Base-by-base conservation (phyloP, 2,113 vertebrate genomes). In the Scatophagus argus region DNA sequence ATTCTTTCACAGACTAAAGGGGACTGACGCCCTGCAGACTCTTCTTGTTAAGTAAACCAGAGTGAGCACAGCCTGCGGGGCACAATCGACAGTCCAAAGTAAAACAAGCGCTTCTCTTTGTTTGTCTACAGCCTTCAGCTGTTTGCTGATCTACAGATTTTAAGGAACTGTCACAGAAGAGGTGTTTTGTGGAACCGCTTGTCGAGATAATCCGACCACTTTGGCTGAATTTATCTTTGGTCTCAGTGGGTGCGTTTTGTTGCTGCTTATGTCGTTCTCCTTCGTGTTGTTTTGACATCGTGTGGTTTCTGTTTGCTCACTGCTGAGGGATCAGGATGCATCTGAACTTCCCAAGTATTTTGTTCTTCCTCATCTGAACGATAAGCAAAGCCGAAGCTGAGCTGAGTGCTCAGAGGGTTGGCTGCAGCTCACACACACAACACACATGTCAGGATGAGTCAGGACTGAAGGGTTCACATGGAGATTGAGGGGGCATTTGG, bases 401-500 rank as follows among this genome's bases (percentile, higher is more conserved):
- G 12, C 23, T n/a, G 44, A 46, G 4, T 8, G 64, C 34, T 67
- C n/a, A 16, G 23, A n/a, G 65, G 65, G 66, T 41, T 46, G 77
- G 64, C 67, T 51, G 41, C 51, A 56, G 85, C 80, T 68, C 23
- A 16, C 43, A 60, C 55, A 51, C 43, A 59, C 68, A 49, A 31
- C 34, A 34, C 51, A 52, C 44, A 39, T 4, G 16, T 7, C n/a
- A 43, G 51, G 36, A 66, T 52, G 73, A 77, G 82, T 74, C 81
- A 49, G 79, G 86, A 25, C 78, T 72, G 52, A 63, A 86, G 52
- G 92, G 93, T 43, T 74, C 85, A 84, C 17, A 83, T 73, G 93
- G 93, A 93, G 91, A 82, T 87, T 49, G n/a, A 3, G 79, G 44
- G 68, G 58, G 0, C 7, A 25, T 32, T 71, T 21, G 19, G 25